Conservation (phyloP, 2,888 invertebrate genomes). For the Rhagium mordax region DNA sequence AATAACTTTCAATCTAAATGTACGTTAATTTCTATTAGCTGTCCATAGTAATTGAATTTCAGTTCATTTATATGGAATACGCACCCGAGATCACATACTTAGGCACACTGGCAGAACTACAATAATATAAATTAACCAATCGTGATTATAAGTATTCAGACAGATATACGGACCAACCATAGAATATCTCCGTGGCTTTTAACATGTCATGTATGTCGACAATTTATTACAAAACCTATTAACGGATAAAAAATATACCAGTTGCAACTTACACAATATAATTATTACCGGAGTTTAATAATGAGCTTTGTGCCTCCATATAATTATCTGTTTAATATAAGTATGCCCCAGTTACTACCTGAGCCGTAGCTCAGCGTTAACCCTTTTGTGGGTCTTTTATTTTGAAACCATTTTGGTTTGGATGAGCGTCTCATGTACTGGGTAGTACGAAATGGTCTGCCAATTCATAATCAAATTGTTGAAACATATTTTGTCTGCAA, state of each 20-base stretch:
- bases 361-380: slow-evolving; percentile 1
- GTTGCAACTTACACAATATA: slow-evolving; percentile 45
- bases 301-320: slow-evolving; percentile 42
- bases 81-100: slow-evolving; percentile 53
- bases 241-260: slow-evolving; percentile 32
- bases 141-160: slow-evolving; percentile 61
- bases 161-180: slow-evolving; percentile 57
- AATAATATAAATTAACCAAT: slow-evolving; percentile 60
- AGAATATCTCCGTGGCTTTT: slow-evolving; percentile 63
- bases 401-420: neutral
- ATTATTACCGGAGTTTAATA: slow-evolving; percentile 49
- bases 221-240: slow-evolving; percentile 64
- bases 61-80: slow-evolving; percentile 64
- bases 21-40: slow-evolving; percentile 64
- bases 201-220: slow-evolving; percentile 64
- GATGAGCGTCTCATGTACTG: neutral
- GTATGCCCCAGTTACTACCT: slow-evolving; percentile 16
- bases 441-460: neutral
- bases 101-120: slow-evolving; percentile 43
- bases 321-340: slow-evolving; percentile 24
- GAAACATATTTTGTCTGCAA: too few relatives aligned
- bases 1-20: slow-evolving; percentile 62
- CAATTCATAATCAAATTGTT: too few relatives aligned
- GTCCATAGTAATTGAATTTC: slow-evolving; percentile 62
- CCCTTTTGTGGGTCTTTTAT: neutral